Base-by-base conservation (phyloP, 1,140 invertebrate genomes). In the Magallana angulata region DNA sequence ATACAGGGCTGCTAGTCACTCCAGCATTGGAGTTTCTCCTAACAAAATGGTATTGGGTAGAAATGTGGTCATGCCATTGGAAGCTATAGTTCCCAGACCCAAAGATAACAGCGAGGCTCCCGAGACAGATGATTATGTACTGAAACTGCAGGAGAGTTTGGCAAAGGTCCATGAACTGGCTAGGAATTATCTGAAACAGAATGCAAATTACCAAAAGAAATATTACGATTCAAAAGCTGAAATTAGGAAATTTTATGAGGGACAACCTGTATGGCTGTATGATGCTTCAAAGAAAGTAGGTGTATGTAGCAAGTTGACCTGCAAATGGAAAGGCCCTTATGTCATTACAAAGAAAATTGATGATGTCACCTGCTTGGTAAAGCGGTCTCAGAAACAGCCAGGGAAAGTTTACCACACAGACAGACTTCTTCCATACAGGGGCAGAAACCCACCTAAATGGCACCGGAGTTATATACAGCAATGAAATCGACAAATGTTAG, bases 191-290 rank as follows among this genome's bases (percentile, higher is more conserved):
- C 59, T 91, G 57, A 90, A 87, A 59, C 11, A 84, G 18, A 89
- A 68, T n/a, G 48, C 85, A n/a, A 57, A 88, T 12, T 90, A 91
- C 57, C 60, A 87, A 56, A 87, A 90, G 59, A 82, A 71, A 60
- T 57, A 82, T 59, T 89, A 88, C 16, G 85, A 87, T 30, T 7
- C 85, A 9, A 68, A 80, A 71, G 81, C 87, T 6, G 68, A 24
- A 24, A 9, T 9, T 59, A 76, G 82, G 8, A 36, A 6, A 48
- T 86, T 88, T 11, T n/a, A 83, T 30, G 84, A 57, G 56, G 89
- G 89, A 11, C 82, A 90, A 68, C 4, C 81, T 14, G 90, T 89
- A 8, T 91, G 91, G 88, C 8, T 89, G 2, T 86, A 89, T 80
- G 82, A 91, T 82, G 30, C 64, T 30, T 12, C 68, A 18, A 85